Evolutionary conservation across 1,140 invertebrate species (phyloP), one percentile per base, ranked within the genome.

Genomic region (Arion vulgaris): DNA sequence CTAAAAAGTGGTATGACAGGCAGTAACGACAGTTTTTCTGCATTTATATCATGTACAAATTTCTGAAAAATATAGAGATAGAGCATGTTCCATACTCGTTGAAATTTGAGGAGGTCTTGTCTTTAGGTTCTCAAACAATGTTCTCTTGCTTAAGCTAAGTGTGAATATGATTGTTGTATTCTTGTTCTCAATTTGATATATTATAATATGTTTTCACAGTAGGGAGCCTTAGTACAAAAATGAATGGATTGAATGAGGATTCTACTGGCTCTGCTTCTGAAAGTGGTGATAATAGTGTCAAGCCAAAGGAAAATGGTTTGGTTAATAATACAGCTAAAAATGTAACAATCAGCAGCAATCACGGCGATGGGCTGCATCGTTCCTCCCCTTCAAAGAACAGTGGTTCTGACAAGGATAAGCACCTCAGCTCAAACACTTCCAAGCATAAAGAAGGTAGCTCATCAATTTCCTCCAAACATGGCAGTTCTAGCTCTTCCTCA

Each of bases 381-480:
- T 76, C 62, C 34, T 68, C 79, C 80, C 85, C 83, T 82, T 73
- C 15, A 23, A 74, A 80, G 32, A 71, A 39, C 41, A 74, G 71
- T 72, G 76, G 80, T 57, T 87, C 87, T 32, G 86, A 86, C 45
- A 82, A 84, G 45, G 71, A 84, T 62, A 83, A 83, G 36, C 72
- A 86, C 32, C 71, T 75, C 39, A 71, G 62, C 73, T 85, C 84
- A 62, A 79, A 49, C 57, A 85, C 84, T 4, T 84, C 83, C 32
- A 85, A 86, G 68, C 85, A 86, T 38, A 79, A 81, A 71, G 78
- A 81, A 4, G 78, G 83, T 17, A 51, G 71, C 38, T 80, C 78
- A n/a, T n/a, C n/a, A 49, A 84, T 73, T 28, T 85, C 83, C 15
- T 85, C 81, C 13, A 82, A 74, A 23, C 79, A 83, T 32, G 53